Evolutionary conservation across 2,888 invertebrate species (phyloP).

Genomic region (Chymomyza amoena): DNA sequence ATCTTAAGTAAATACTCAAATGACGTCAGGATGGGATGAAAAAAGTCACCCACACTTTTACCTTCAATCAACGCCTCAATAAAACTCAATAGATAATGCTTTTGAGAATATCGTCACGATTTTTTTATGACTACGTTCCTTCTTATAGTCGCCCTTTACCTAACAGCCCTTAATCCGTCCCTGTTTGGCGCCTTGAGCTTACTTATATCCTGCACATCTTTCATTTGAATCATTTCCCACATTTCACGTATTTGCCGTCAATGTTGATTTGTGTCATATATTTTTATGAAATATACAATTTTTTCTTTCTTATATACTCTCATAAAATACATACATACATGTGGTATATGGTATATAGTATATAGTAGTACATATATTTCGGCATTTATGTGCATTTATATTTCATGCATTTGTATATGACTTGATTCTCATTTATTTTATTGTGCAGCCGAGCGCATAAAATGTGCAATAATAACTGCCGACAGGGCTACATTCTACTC

Average conservation of each 20-base stretch:
- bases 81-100: no score
- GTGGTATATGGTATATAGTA: neutral
- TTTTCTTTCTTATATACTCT: neutral
- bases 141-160: no score
- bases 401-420: conserved; percentile 21
- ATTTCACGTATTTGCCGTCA: neutral
- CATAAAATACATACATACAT: no score
- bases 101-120: no score
- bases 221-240: neutral
- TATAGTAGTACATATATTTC: conserved; percentile 5
- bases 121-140: no score
- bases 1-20: no score
- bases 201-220: neutral
- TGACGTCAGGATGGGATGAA: no score
- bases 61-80: no score
- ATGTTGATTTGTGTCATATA: neutral
- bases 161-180: neutral
- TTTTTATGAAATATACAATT: conserved; percentile 1
- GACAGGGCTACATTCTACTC: conserved; percentile 30
- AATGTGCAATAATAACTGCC: conserved; percentile 68
- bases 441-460: conserved; percentile 62
- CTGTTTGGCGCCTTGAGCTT: neutral
- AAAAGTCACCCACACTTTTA: no score
- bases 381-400: conserved; percentile 44
- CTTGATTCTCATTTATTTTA: conserved; percentile 42